These are phyloP conservation scores for Mugil cephalus DNA, from an alignment of 2,113 vertebrate genomes.

Conservation along the genomic window DNA sequence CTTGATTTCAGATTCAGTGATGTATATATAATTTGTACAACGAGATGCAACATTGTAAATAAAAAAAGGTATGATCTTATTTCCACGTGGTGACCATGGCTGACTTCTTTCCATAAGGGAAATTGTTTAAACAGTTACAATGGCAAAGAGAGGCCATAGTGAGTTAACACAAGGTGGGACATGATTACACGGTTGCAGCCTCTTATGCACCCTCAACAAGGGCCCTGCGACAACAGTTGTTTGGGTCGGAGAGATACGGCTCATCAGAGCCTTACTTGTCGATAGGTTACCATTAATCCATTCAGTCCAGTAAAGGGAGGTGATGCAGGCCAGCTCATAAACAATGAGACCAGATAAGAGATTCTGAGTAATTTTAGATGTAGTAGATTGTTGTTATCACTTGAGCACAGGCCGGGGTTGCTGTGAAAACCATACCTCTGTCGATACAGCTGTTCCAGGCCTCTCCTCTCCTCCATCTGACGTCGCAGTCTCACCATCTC, in stretches of 20 bases:
- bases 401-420: constrained; percentile 2
- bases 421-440: constrained; percentile 81
- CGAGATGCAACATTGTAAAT: too few relatives aligned
- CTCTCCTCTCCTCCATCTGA: constrained; percentile 87
- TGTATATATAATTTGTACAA: too few relatives aligned
- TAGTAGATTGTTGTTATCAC: neutral
- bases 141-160: neutral
- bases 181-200: neutral
- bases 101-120: neutral
- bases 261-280: neutral
- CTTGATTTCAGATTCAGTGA: too few relatives aligned
- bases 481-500: constrained; percentile 90
- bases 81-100: too few relatives aligned
- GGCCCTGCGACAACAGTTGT: neutral
- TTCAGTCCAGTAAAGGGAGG: neutral
- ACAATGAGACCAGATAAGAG: neutral
- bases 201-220: neutral
- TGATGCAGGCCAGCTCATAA: constrained; percentile 6
- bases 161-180: neutral
- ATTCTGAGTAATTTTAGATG: constrained; percentile 8
- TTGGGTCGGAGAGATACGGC: neutral
- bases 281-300: constrained; percentile 12
- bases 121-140: constrained; percentile 1
- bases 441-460: constrained; percentile 76
- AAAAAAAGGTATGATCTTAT: too few relatives aligned